A percentile compares a stretch with the other conserved stretches of the same genome.
These are phyloP conservation scores for Dascyllus trimaculatus DNA, from an alignment of 2,113 vertebrate genomes.

Conservation along the genomic window DNA sequence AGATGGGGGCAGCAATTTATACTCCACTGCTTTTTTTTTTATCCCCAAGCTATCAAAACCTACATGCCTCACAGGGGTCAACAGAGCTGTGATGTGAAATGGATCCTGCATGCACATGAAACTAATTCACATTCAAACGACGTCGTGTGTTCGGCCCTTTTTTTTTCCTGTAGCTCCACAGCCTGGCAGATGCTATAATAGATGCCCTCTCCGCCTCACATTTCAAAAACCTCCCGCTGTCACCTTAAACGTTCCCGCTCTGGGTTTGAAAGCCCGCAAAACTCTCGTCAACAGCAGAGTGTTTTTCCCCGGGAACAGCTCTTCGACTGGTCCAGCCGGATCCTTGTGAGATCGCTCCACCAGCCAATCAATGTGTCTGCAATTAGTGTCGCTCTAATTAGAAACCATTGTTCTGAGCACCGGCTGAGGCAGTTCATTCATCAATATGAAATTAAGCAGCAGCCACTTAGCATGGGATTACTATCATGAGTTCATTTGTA, in stretches of 20 bases:
- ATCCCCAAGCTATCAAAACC: conserved; percentile 12
- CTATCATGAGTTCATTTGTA: conserved; percentile 75
- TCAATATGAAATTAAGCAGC: conserved; percentile 82
- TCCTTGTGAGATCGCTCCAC: conserved; percentile 28
- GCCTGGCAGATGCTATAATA: neutral
- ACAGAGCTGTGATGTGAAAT: conserved; percentile 1
- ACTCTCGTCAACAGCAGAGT: conserved; percentile 2
- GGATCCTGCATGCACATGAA: conserved; percentile 13
- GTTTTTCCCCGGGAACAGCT: conserved; percentile 20
- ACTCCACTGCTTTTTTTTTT: conserved; percentile 11
- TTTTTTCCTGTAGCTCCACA: conserved; percentile 6
- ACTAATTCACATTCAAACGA: conserved; percentile 46
- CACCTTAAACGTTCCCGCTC: neutral
- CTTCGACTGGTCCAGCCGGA: conserved; percentile 42
- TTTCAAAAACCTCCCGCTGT: conserved; percentile 22
- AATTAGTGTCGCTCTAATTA: conserved; percentile 77
- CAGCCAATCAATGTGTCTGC: conserved; percentile 71
- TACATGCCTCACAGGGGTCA: conserved; percentile 21
- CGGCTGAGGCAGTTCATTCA: conserved; percentile 66
- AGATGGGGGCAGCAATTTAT: neutral
- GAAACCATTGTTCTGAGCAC: conserved; percentile 74
- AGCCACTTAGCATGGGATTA: conserved; percentile 76
- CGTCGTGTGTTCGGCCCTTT: neutral
- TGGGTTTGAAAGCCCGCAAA: conserved; percentile 4
- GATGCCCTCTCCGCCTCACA: conserved; percentile 14